A percentile compares a stretch with the other conserved stretches of the same genome.
Evolutionary conservation across 2,797 vertebrate species (phyloP).

Genomic region (Eleutherodactylus coqui): DNA sequence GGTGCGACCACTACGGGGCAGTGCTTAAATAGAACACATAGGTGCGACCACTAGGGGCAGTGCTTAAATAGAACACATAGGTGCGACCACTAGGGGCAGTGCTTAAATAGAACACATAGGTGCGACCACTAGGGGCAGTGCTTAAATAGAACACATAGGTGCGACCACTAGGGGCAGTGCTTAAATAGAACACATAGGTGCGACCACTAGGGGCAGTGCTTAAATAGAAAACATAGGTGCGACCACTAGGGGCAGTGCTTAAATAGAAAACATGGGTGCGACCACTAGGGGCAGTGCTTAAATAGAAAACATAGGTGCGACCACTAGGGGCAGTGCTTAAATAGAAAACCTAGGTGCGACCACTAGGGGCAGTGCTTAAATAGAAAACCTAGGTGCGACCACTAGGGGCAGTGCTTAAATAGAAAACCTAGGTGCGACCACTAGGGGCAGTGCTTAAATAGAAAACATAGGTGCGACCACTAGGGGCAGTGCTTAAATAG

Average conservation of each 20-base stretch:
- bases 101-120: too few species aligned
- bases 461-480: background rate
- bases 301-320: background rate
- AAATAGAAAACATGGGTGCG: background rate
- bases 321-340: constrained; percentile 2
- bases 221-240: background rate
- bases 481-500: too few species aligned
- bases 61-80: too few species aligned
- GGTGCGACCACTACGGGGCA: background rate
- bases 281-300: constrained; percentile 7
- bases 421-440: background rate
- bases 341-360: background rate
- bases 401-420: background rate
- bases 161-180: background rate
- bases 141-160: too few species aligned
- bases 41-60: background rate
- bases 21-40: too few species aligned
- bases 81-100: background rate
- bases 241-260: constrained; percentile 4
- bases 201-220: background rate
- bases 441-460: too few species aligned
- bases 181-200: too few species aligned
- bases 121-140: background rate
- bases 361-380: background rate
- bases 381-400: background rate